phyloP scores from a whole-genome alignment of 92 coral and sea anemone genomes.

The Palythoa grandiflora region DNA sequence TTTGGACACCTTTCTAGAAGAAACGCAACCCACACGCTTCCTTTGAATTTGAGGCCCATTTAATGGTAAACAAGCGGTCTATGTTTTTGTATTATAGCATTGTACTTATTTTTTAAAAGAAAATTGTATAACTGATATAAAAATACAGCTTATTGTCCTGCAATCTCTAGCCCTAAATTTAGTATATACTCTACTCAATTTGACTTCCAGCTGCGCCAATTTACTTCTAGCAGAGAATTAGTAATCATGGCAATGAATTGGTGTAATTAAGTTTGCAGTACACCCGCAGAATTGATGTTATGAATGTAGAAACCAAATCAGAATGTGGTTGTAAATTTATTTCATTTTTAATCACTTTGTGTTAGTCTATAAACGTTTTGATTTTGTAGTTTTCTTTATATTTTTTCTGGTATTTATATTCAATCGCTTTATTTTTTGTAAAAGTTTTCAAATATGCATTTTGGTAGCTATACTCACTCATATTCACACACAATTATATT shows the following conservation, averaged over 20 bases:
- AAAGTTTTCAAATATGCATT: too few relatives aligned
- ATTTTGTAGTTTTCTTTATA: neutral
- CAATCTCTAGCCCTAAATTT: slow-evolving; percentile 1
- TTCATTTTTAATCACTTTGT: neutral
- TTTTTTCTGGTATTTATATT: too few relatives aligned
- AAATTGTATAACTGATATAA: slow-evolving; percentile 6
- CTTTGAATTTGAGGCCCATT: neutral
- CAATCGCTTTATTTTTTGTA: too few relatives aligned
- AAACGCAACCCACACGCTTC: neutral
- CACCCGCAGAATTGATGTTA: neutral
- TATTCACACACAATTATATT: neutral
- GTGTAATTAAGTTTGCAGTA: slow-evolving; percentile 16
- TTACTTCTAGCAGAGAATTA: slow-evolving; percentile 18
- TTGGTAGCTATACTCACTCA: neutral
- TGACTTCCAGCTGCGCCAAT: slow-evolving; percentile 11
- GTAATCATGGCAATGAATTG: neutral
- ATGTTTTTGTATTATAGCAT: slow-evolving; percentile 2
- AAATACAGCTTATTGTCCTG: neutral
- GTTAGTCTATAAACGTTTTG: neutral
- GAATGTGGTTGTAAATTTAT: neutral
- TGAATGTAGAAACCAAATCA: neutral
- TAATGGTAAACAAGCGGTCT: neutral
- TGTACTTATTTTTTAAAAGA: neutral
- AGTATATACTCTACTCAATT: slow-evolving; percentile 30
- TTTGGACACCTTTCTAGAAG: neutral